Base-by-base conservation (phyloP, 2,888 invertebrate species). In the Acronicta alni region DNA sequence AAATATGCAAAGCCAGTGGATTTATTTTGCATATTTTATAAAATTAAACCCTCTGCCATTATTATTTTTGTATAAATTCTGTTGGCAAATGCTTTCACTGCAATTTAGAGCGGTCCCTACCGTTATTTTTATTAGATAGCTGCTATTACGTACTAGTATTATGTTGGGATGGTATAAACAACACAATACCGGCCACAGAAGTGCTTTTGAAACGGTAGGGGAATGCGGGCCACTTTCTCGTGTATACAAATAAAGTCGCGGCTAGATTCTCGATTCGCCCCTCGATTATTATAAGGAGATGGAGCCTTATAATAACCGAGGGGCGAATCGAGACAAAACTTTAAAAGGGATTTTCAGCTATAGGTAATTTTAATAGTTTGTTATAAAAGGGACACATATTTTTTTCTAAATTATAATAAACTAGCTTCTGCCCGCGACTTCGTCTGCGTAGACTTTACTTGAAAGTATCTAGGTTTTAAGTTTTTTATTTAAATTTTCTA, bases 121-220 rank as follows among this genome's bases (percentile, higher is more conserved):
- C 57, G 61, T 77, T 72, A 57, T 55, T 71, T 78, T 79, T 77
- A 77, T 77, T 61, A 63, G 17, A 63, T 68, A 30, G 55, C 48
- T 41, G 37, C 62, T 48, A 42, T 51, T 67, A 68, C 49, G 42
- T 47, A 47, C 45, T 44, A 59, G 23, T 48, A 67, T 57, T 55
- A 73, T 62, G 48, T 54, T 43, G 51, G 45, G 48, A 30, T 51
- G 15, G 15, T 48, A 52, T 49, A 58, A 67, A 53, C 38, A 41
- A 17, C 39, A 57, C 57, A 57, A 42, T 52, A 55, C 20, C 15
- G 37, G n/a, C 20, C 23, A 16, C 17, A 54, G 38, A 43, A 56
- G 12, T 17, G 37, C 41, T 57, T 59, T 57, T 39, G 17, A 59
- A 54, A 56, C 23, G 16, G 16, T 2, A 5, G 20, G 9, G 26